These are phyloP conservation scores for Sinocyclocheilus anophthalmus DNA, from an alignment of 2,113 vertebrate genomes.

Conservation along the genomic window DNA sequence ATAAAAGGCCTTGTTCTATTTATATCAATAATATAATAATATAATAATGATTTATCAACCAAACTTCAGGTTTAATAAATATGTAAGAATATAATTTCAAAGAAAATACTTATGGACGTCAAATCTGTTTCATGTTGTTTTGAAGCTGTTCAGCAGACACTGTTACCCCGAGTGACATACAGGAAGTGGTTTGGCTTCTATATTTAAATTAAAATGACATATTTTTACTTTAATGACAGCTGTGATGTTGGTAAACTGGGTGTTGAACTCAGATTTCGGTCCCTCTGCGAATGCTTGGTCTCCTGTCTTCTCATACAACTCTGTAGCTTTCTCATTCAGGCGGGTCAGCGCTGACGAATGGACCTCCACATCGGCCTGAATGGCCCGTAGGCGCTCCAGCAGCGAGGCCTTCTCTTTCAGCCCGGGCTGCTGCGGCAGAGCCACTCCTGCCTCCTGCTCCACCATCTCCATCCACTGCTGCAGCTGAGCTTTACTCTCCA, in stretches of 20 bases:
- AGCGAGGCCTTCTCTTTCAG: slow-evolving; percentile 89
- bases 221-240: slow-evolving; percentile 85
- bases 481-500: slow-evolving; percentile 85
- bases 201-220: neutral
- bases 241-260: slow-evolving; percentile 86
- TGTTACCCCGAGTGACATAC: neutral
- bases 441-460: slow-evolving; percentile 82
- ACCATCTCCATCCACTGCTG: slow-evolving; percentile 92
- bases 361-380: slow-evolving; percentile 86
- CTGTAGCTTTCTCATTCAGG: slow-evolving; percentile 79
- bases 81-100: too few species aligned
- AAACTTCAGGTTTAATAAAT: too few species aligned
- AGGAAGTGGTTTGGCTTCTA: neutral
- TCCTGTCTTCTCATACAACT: slow-evolving; percentile 86
- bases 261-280: slow-evolving; percentile 81
- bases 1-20: too few species aligned
- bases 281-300: slow-evolving; percentile 82
- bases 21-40: too few species aligned
- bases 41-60: too few species aligned
- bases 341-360: slow-evolving; percentile 75
- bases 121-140: neutral
- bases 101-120: too few species aligned
- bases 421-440: slow-evolving; percentile 83
- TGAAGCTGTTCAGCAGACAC: neutral
- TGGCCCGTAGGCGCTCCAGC: slow-evolving; percentile 84